A percentile compares a stretch with the other conserved stretches of the same genome.
These are phyloP conservation scores for Phylloscopus trochiloides DNA, from an alignment of 2,113 vertebrate species.

Conservation along the genomic window DNA sequence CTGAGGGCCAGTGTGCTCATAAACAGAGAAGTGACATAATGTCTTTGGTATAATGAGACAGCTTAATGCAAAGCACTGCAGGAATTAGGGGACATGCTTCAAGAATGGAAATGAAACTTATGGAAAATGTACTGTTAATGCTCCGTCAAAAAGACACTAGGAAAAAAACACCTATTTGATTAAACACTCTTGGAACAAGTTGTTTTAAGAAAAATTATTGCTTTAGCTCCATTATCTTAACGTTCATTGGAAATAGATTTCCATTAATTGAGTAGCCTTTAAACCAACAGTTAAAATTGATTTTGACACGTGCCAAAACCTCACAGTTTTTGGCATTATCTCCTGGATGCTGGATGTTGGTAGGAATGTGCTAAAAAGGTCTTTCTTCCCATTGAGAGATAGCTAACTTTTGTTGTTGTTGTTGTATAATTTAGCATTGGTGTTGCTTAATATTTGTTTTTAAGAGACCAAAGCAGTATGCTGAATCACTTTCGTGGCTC, in stretches of 20 bases:
- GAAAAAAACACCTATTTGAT: not conserved
- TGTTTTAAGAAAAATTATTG: not conserved
- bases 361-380: not conserved
- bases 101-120: conserved; percentile 21
- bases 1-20: conserved; percentile 29
- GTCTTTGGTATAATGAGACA: conserved; percentile 59
- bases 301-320: not conserved
- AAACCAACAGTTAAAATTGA: conserved; percentile 17
- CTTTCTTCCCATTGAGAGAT: conserved; percentile 2
- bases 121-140: not conserved
- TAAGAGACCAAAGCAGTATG: conserved; percentile 61
- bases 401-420: not conserved
- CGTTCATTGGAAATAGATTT: conserved; percentile 25
- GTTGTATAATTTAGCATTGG: conserved; percentile 21
- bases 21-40: conserved; percentile 53
- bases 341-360: not conserved
- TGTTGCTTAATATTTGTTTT: conserved; percentile 59
- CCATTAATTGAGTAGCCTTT: conserved; percentile 31
- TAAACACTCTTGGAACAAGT: not conserved
- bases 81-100: conserved; percentile 27
- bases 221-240: conserved; percentile 11
- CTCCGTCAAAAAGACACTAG: not conserved
- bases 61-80: conserved; percentile 45
- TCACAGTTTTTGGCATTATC: not conserved
- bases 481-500: conserved; percentile 66